phyloP scores from a whole-genome alignment of 2,113 vertebrate genomes.

The rabbit (Oryctolagus cuniculus) region DNA sequence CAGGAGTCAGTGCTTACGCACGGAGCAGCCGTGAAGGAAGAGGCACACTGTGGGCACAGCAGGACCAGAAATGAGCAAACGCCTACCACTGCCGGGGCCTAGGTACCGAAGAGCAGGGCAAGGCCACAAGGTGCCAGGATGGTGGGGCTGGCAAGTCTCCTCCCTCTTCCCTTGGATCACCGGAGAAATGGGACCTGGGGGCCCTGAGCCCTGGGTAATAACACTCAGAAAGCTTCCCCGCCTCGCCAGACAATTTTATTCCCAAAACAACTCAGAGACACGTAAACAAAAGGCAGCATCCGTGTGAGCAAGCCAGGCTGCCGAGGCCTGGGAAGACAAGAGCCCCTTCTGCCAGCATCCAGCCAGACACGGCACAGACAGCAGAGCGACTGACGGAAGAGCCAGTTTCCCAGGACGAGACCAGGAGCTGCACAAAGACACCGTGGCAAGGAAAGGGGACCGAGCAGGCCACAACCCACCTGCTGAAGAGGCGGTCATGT shows the following conservation, averaged over 20 bases:
- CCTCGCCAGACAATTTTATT: constrained; percentile 12
- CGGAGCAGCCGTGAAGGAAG: not conserved
- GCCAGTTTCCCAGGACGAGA: not conserved
- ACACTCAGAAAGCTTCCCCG: not conserved
- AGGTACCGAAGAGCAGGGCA: not conserved
- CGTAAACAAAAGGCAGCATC: not conserved
- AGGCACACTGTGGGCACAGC: not conserved
- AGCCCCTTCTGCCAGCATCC: not conserved
- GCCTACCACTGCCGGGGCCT: too few species aligned
- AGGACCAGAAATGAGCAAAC: not conserved
- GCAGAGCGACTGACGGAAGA: not conserved
- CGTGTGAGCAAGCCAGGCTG: not conserved
- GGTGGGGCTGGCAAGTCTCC: not conserved
- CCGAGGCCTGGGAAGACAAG: not conserved
- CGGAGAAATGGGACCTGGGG: not conserved
- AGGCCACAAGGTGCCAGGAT: not conserved
- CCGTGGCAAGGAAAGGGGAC: not conserved
- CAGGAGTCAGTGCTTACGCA: not conserved
- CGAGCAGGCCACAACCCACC: not conserved
- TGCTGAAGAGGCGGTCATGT: not conserved
- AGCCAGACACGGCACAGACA: not conserved
- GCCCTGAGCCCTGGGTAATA: not conserved
- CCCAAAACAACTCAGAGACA: not conserved
- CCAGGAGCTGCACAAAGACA: not conserved
- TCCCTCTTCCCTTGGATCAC: not conserved